These are phyloP conservation scores for Aspidiotus rigidus DNA, from an alignment of 2,888 invertebrate species.

Conservation along the genomic window DNA sequence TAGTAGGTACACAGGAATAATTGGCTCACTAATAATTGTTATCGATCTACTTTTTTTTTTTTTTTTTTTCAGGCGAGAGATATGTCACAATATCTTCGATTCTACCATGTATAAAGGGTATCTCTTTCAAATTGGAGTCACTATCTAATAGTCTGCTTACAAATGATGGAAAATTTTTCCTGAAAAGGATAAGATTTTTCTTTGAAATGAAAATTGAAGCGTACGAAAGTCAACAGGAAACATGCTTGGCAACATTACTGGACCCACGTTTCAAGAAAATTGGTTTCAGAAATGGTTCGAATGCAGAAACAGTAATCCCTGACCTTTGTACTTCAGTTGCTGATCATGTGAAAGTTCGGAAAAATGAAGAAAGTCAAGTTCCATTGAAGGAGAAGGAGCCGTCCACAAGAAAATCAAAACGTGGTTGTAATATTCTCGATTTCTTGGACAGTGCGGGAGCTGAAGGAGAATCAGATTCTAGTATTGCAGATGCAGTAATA, in stretches of 20 bases:
- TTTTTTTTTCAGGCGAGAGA: slow-evolving; percentile 4
- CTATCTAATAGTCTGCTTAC: background rate
- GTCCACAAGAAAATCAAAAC: no score
- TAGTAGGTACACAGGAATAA: background rate
- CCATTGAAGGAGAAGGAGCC: background rate
- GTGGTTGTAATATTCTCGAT: no score
- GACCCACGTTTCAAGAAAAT: slow-evolving; percentile 4
- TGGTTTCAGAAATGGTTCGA: background rate
- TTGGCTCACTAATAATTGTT: background rate
- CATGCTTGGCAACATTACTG: background rate
- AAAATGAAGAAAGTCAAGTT: background rate
- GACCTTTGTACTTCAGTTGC: no score
- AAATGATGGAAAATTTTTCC: background rate
- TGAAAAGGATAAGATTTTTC: background rate
- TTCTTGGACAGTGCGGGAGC: background rate
- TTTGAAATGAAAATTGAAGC: background rate
- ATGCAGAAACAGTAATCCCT: background rate
- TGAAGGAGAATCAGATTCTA: background rate
- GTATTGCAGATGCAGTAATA: background rate
- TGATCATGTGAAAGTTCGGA: background rate
- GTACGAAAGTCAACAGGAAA: background rate
- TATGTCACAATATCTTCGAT: slow-evolving; percentile 7
- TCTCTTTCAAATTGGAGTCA: background rate
- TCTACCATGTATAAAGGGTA: background rate
- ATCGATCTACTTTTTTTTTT: no score